Base-by-base conservation (phyloP, 2,797 vertebrate species). In the Amblyraja radiata region DNA sequence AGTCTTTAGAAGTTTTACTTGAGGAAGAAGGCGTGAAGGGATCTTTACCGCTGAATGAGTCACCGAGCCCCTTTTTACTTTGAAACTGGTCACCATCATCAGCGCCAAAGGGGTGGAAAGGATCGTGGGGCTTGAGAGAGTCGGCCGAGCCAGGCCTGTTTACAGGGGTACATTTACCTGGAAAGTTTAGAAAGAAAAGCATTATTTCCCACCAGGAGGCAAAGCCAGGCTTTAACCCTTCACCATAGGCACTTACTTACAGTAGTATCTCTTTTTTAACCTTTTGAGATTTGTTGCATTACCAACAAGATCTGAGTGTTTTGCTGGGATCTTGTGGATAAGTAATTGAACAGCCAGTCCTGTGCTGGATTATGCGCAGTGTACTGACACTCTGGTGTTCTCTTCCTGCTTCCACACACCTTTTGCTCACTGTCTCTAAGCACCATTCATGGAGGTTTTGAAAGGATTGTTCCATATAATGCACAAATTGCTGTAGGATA, bases 41-140 rank as follows among this genome's bases (percentile, higher is more conserved):
- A 95, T 99, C 99, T 97, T 98, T 99, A 96, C 98, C 98, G 94
- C 98, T 99, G 97, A 99, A 99, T 0, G 98, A 98, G 96, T 99
- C 99, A 95, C 97, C 98, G 94, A 97, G 97, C 94, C 97, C 97
- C 95, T 98, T 99, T 97, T 98, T 98, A 97, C 96, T 98, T 96
- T 98, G 98, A 95, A 99, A 99, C 0, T 97, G 98, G 96, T 99
- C 98, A 76, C 96, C 95, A 94, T 95, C 95, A 80, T 98, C 98
- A 90, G 97, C 95, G 94, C 97, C 96, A 28, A 99, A 99, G 0
- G 98, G 98, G 96, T 98, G 98, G 97, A 99, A 99, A 93, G 98
- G 98, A 95, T 99, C 99, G 90, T 97, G 96, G 93, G 97, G 94
- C 96, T 98, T 98, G 95, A 97, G 95, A 93, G 97, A 96, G 94